A percentile compares a stretch with the other conserved stretches of the same genome.
phyloP scores from a whole-genome alignment of 1,140 invertebrate species.

The Papilio polyxenes region DNA sequence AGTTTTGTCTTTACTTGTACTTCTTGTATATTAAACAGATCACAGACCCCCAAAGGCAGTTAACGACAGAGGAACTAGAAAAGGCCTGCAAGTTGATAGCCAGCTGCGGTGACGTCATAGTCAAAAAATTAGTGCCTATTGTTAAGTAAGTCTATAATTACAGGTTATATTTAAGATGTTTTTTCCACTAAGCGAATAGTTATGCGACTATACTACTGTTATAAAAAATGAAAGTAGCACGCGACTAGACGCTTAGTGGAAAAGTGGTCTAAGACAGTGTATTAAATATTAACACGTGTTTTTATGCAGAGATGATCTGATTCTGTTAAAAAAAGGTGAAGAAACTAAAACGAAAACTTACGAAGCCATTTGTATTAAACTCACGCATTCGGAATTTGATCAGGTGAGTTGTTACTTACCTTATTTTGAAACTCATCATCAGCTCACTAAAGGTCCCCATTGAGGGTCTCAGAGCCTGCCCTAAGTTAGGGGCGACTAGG shows the following conservation, averaged over 20 bases:
- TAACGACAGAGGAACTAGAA: conserved; percentile 79
- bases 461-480: no score
- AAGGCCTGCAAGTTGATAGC: conserved; percentile 78
- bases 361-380: conserved; percentile 87
- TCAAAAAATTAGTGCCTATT: conserved; percentile 85
- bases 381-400: conserved; percentile 54
- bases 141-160: conserved; percentile 71
- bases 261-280: neutral
- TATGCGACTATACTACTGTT: no score
- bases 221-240: neutral
- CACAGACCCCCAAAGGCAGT: conserved; percentile 66
- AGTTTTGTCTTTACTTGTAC: neutral
- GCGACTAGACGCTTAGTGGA: neutral
- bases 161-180: neutral
- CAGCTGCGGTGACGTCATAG: conserved; percentile 81
- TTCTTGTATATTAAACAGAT: conserved; percentile 47
- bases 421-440: no score
- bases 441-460: no score
- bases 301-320: conserved; percentile 83
- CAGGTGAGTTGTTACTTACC: conserved; percentile 43
- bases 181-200: no score
- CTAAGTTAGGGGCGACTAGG: no score
- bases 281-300: conserved; percentile 41
- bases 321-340: conserved; percentile 91
- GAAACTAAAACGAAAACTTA: conserved; percentile 93